Evolutionary conservation across 2,797 vertebrate genomes (phyloP), one percentile per base, ranked within the genome.

Genomic region (Picus viridis): DNA sequence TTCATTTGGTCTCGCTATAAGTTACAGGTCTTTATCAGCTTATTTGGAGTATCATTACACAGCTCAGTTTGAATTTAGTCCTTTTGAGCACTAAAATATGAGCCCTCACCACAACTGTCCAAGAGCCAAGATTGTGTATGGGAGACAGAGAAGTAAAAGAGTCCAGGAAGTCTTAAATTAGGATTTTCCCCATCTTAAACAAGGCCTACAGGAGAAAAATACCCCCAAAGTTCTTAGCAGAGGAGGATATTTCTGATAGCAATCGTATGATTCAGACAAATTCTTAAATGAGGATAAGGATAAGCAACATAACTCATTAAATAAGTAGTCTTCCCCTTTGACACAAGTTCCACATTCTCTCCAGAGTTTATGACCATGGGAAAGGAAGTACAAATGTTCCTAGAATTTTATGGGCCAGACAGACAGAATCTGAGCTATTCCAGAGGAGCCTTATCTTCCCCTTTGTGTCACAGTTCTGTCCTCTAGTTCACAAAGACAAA

Each of bases 281-380:
- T 94, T 91, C 93, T 93, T 94, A 51, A 90, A 91, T 74, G 76
- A 85, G 88, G 78, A 82, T 94, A 96, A 94, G 91, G 79, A 88
- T 93, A 96, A 94, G 93, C 72, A 94, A 63, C 94, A 95, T 95
- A 91, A 93, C 34, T 94, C 81, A 90, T 83, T 65, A 85, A 93
- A 61, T 79, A 88, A 95, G 61, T 92, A 86, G 74, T 86, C 64
- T 90, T 90, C 77, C 83, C 65, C 83, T 94, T 88, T 88, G 95
- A 93, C 93, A 94, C 72, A 78, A 85, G 51, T 83, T 96, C 81
- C 72, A 93, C 90, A 92, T 96, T 92, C 83, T 91, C 78, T 91
- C 72, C 75, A 88, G 88, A 87, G 81, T 92, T 96, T 95, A 96
- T 94, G 94, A 84, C 91, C 83, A 96, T 96, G 91, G 95, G 94